A percentile compares a stretch with the other conserved stretches of the same genome.
Evolutionary conservation across 2,797 vertebrate genomes (phyloP).

Genomic region (Alca torda): DNA sequence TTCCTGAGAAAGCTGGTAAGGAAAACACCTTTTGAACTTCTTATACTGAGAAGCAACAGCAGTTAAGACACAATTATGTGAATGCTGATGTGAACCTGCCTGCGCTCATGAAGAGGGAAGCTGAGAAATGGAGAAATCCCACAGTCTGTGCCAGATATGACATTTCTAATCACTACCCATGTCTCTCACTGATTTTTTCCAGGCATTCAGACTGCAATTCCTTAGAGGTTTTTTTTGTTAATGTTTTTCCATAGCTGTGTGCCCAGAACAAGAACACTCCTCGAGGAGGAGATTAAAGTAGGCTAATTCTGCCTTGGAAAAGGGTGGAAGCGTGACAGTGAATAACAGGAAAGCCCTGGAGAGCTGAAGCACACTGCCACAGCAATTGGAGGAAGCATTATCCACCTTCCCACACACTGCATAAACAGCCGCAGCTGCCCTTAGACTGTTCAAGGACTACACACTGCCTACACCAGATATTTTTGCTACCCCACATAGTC

Average conservation of each 20-base stretch:
- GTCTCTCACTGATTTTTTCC: not conserved
- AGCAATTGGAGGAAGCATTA: not conserved
- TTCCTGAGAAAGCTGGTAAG: not conserved
- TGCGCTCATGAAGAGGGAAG: not conserved
- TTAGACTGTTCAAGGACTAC: not conserved
- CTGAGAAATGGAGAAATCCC: not conserved
- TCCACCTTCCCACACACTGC: not conserved
- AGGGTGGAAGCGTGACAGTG: not conserved
- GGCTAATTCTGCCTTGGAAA: constrained; percentile 8
- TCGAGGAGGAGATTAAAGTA: constrained; percentile 1
- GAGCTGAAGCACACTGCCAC: not conserved
- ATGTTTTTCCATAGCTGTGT: constrained; percentile 5
- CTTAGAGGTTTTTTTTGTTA: not conserved
- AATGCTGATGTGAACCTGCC: not conserved
- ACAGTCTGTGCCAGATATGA: not conserved
- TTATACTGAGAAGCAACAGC: not conserved
- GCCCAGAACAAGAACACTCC: not conserved
- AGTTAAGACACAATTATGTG: not conserved
- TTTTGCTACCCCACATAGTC: not conserved
- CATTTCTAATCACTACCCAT: not conserved
- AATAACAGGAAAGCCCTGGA: constrained; percentile 25
- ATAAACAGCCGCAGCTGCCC: not conserved
- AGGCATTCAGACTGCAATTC: not conserved
- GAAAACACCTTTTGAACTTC: not conserved
- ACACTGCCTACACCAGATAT: not conserved